Conservation (phyloP, 2,797 vertebrate genomes). For the Enteromius treurensis region DNA sequence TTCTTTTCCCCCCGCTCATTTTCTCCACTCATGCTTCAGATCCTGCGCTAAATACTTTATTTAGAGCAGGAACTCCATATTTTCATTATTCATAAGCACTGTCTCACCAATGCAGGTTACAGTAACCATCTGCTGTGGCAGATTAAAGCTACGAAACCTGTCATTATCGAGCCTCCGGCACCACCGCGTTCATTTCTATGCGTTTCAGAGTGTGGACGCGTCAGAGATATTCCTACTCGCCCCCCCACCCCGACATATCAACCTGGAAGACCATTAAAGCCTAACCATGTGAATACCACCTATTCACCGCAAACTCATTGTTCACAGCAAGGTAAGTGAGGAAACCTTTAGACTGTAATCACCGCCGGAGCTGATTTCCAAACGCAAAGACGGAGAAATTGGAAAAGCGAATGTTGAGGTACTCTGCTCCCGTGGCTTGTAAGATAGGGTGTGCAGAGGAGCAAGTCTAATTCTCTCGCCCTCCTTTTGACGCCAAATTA, state of each 20-base stretch:
- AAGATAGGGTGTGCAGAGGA: conserved; percentile 60
- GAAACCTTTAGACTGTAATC: conserved; percentile 81
- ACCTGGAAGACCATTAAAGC: conserved; percentile 79
- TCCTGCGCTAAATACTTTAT: conserved; percentile 69
- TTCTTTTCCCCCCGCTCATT: conserved; percentile 22
- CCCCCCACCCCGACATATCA: conserved; percentile 64
- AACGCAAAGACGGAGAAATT: conserved; percentile 56
- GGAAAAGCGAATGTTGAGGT: conserved; percentile 62
- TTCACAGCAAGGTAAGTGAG: conserved; percentile 81
- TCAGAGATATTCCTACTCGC: conserved; percentile 57
- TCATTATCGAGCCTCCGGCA: conserved; percentile 78
- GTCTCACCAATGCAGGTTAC: conserved; percentile 69
- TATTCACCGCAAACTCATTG: conserved; percentile 80
- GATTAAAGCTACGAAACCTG: conserved; percentile 75
- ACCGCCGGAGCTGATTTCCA: conserved; percentile 63
- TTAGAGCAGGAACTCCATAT: conserved; percentile 73
- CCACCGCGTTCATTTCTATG: conserved; percentile 60
- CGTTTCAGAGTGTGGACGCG: conserved; percentile 58
- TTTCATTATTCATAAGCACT: conserved; percentile 72
- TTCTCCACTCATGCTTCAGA: conserved; percentile 48
- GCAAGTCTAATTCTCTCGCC: conserved; percentile 58
- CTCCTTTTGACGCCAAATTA: conserved; percentile 60
- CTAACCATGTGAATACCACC: conserved; percentile 76
- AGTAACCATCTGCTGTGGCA: conserved; percentile 79
- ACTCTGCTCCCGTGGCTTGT: conserved; percentile 57